Base-by-base conservation (phyloP, 2,113 vertebrate species). In the Stigmatopora argus region DNA sequence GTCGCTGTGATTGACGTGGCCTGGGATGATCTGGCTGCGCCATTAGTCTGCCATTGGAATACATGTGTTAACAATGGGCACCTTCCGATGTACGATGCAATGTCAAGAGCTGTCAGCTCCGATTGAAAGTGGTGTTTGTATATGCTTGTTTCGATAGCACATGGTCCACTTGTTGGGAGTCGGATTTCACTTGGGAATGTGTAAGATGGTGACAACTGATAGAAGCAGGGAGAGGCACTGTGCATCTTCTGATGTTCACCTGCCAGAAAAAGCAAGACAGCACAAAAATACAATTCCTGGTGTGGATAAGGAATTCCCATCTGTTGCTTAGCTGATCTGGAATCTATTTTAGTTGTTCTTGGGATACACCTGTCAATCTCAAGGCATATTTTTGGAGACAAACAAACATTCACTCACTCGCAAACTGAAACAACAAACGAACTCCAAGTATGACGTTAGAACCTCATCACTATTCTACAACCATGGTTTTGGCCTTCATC, bases 161-260 rank as follows among this genome's bases (percentile, higher is more conserved):
- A 71, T 81, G 71, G 18, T 55, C 59, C 70, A 48, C 67, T 23
- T 73, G 71, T 71, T 60, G 49, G 67, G 74, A 74, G 65, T 65
- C 75, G 74, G 70, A 74, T 84, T 79, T 78, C 81, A 83, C 58
- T 35, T 35, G 72, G 66, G 78, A 84, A 85, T 87, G 79, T 80
- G 79, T 79, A 70, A 78, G 72, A 64, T 15, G 10, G 26, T 9
- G 34, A 74, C 84, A 85, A 87, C 78, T 70, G 83, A 87, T 86
- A 74, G 67, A 69, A 70, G 69, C 70, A 71, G 64, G 72, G 58
- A 70, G 66, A 64, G 78, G 26, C 2, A 34, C 34, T n/a, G 62
- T 72, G 57, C 70, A 66, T 66, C 53, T 57, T 59, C 70, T 78
- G 8, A 0, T 17, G 1, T 79, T 80, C 67, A 67, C 66, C 74